Conservation (phyloP, 2,113 vertebrate species). For the Eulemur rufifrons region DNA sequence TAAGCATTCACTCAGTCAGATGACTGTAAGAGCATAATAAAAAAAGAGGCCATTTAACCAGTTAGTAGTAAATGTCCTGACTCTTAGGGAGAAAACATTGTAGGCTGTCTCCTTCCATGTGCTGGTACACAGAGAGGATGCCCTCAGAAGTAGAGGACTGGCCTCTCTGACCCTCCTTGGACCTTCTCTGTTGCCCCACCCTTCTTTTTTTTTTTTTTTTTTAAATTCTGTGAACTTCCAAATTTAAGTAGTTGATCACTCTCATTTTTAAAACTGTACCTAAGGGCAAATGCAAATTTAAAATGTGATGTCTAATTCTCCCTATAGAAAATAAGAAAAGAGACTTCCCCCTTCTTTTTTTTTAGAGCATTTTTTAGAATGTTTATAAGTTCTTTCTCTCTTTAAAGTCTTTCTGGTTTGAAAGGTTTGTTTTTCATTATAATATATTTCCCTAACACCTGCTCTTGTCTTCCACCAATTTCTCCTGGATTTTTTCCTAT, state of each 20-base stretch:
- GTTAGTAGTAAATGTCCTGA: not conserved
- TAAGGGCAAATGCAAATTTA: not conserved
- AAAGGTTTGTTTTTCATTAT: not conserved
- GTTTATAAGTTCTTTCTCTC: not conserved
- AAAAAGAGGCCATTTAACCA: not conserved
- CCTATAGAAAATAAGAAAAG: not conserved
- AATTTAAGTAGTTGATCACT: not conserved
- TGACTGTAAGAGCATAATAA: slow-evolving; percentile 16
- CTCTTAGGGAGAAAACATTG: not conserved
- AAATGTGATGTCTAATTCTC: not conserved
- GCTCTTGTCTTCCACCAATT: not conserved
- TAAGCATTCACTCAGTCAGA: slow-evolving; percentile 15
- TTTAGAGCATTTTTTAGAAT: not conserved
- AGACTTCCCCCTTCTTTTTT: not conserved
- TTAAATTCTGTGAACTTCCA: not conserved
- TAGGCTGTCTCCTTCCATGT: not conserved
- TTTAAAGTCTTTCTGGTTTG: not conserved
- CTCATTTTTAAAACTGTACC: not conserved
- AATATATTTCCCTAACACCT: not conserved
- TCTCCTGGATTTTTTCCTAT: not conserved
- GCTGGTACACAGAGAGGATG: not conserved
- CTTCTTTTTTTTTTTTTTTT: too few relatives aligned
- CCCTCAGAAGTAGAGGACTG: not conserved
- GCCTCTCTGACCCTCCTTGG: not conserved
- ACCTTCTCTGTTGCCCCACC: rapidly evolving